phyloP scores from a whole-genome alignment of 2,113 vertebrate species.

The Cichladusa arquata region DNA sequence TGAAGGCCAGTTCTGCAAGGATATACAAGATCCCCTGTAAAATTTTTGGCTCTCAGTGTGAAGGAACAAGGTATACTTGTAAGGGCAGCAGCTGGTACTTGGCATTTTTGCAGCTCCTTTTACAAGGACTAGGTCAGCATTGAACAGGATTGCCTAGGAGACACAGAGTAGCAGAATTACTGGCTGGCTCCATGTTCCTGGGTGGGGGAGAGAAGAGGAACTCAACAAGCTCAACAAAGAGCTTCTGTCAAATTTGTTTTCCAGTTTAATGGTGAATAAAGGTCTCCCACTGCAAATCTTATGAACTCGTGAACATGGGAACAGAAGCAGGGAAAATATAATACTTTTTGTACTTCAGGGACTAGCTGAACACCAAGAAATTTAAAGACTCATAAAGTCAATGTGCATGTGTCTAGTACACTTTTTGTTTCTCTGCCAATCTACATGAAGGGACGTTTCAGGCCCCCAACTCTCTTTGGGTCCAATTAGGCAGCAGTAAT shows the following conservation, averaged over 20 bases:
- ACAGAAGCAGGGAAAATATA: not conserved
- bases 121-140: not conserved
- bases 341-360: not conserved
- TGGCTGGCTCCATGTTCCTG: not conserved
- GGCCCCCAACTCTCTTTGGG: not conserved
- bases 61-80: not conserved
- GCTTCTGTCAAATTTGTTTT: not conserved
- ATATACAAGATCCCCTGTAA: not conserved
- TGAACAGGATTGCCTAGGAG: conserved; percentile 1
- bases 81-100: not conserved
- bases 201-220: not conserved
- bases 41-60: not conserved
- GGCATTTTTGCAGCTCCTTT: not conserved
- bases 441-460: not conserved
- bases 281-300: not conserved
- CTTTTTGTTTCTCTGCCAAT: not conserved
- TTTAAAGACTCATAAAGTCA: not conserved
- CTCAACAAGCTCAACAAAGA: not conserved
- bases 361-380: not conserved
- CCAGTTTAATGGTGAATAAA: not conserved
- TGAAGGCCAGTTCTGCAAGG: not conserved
- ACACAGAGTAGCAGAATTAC: not conserved
- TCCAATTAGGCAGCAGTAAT: conserved; percentile 32
- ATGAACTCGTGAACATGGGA: not conserved
- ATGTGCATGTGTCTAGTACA: not conserved